Evolutionary conservation across 1,140 invertebrate species (phyloP), one percentile per base, ranked within the genome.

Genomic region (Triops cancriformis): DNA sequence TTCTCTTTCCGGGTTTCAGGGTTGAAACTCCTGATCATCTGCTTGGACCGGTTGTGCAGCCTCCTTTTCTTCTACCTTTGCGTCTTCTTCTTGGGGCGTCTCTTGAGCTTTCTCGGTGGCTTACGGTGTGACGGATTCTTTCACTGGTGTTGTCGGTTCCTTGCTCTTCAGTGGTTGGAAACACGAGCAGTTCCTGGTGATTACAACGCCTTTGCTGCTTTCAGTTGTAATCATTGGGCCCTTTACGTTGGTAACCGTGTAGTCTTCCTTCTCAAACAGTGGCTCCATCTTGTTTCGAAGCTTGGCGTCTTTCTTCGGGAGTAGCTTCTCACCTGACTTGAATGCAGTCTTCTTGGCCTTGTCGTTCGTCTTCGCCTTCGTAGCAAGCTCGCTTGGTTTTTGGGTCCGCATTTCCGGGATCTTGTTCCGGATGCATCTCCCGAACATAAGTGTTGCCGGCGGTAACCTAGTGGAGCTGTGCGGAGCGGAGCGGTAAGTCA

Each of bases 181-280:
- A 1, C 1, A 45, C 1, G 43, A 45, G 43, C 43, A 11, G 43
- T 45, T 43, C 14, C 42, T 43, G 42, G 42, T 43, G 42, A 43
- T 76, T 26, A 76, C 42, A 2, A 51, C 0, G 26, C 27, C 37
- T 45, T 76, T 18, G 28, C 43, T 45, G 28, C 27, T 51, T 45
- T 76, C n/a, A 23, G 75, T 41, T 26, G 75, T 76, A 6, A 76
- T 28, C 75, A 76, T 76, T 14, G 12, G 9, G 6, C 75, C 75
- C 23, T 76, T 76, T 11, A 45, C 31, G 18, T 51, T 28, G 27
- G 51, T 45, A 45, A 76, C 42, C 31, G 12, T 51, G 43, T 51
- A 76, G 11, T 37, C 37, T 18, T 76, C 43, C 23, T 26, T 42
- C 31, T 76, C 23, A 45, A 23, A 76, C 42, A 26, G 75, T 26